Percentiles rank a stretch among this genome's conserved stretches.
phyloP scores from a whole-genome alignment of 2,797 vertebrate species.

The Ibycter americanus region DNA sequence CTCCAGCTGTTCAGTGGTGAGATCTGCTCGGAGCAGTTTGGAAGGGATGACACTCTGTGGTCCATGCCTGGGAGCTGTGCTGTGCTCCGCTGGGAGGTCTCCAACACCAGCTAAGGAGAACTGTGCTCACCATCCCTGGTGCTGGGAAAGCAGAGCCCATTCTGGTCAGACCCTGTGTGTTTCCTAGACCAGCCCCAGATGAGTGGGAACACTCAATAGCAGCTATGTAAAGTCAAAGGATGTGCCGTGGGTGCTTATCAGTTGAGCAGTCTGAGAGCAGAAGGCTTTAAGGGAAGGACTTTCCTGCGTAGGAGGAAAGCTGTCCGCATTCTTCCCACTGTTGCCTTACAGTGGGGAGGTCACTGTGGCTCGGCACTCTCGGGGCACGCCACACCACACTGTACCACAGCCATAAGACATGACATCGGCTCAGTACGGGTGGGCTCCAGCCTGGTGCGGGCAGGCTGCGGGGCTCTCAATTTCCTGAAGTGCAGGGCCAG shows the following conservation, averaged over 20 bases:
- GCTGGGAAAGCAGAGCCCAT: background rate
- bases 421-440: rapidly evolving
- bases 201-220: background rate
- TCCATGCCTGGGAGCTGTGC: background rate
- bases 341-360: too few relatives aligned
- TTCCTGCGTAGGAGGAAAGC: rapidly evolving
- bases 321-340: rapidly evolving
- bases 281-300: background rate
- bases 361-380: background rate
- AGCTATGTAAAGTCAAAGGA: background rate
- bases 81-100: background rate
- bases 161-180: background rate
- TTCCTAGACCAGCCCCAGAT: background rate
- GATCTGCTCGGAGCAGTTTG: background rate
- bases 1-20: rapidly evolving
- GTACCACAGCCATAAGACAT: background rate
- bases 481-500: background rate
- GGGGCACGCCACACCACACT: rapidly evolving
- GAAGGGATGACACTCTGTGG: too few relatives aligned
- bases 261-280: background rate
- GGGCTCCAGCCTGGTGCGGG: background rate
- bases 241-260: background rate
- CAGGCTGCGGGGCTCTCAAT: background rate
- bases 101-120: background rate
- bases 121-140: background rate